These are phyloP conservation scores for Protosalanx chinensis DNA, from an alignment of 2,797 vertebrate species.

Conservation along the genomic window DNA sequence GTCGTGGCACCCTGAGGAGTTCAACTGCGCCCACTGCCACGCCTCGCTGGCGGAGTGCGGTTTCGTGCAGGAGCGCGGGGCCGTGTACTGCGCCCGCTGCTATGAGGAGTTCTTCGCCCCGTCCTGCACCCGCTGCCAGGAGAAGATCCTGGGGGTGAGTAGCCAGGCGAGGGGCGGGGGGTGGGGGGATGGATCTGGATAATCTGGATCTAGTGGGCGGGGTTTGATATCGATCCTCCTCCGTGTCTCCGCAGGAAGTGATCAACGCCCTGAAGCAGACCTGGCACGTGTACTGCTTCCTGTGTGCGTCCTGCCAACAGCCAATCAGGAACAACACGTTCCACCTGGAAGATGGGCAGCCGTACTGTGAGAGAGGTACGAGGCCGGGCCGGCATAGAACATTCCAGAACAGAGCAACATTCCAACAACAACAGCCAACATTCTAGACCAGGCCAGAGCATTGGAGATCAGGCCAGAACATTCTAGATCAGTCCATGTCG, in stretches of 20 bases:
- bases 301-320: conserved; percentile 88
- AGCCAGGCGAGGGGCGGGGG: not conserved
- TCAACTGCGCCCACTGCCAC: conserved; percentile 89
- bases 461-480: no score
- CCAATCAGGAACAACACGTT: conserved; percentile 94
- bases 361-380: conserved; percentile 94
- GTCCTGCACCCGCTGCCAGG: conserved; percentile 83
- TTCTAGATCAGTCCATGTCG: no score
- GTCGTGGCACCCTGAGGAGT: conserved; percentile 98
- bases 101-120: conserved; percentile 96
- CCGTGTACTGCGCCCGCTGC: conserved; percentile 87
- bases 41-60: conserved; percentile 85
- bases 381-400: not conserved
- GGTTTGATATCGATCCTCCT: not conserved
- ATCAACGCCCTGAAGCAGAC: conserved; percentile 98
- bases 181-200: no score
- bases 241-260: conserved; percentile 79
- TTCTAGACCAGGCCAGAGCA: no score
- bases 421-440: no score
- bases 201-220: not conserved
- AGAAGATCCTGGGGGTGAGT: conserved; percentile 94
- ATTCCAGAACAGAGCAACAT: not conserved
- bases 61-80: conserved; percentile 92
- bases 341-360: conserved; percentile 95
- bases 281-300: conserved; percentile 95